Evolutionary conservation across 2,888 invertebrate species (phyloP), one percentile per base, ranked within the genome.

Genomic region (Tipula lateralis): DNA sequence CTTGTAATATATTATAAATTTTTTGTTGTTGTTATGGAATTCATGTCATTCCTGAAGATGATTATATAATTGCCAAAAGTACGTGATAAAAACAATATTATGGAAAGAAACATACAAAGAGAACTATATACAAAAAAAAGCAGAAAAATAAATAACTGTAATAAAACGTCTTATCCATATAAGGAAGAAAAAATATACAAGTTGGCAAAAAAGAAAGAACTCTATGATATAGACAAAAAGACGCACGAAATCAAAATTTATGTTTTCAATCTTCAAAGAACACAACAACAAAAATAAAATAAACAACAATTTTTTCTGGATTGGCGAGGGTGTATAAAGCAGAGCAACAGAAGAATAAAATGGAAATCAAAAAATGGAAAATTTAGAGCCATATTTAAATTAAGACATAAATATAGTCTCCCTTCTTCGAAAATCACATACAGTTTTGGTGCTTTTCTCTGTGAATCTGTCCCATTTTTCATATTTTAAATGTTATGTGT

Each of bases 1-100:
- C 16, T 16, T 50, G 16, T 50, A 16, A n/a, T 34, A 34, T 34
- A 34, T 9, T 1, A 9, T 34, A n/a, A 34, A 4, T 50, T 50
- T 50, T 4, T 50, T 50, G 13, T 50, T 50, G 44, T 50, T 50
- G 16, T 50, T 50, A 50, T 50, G 44, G 44, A 16, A 50, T 50
- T 50, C 44, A 50, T 50, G 44, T 50, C 44, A 50, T 50, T 50
- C 44, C 44, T 50, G 44, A 50, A 50, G 44, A 50, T 50, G 44
- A 50, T 50, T 50, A 50, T 50, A 50, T 50, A 50, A 50, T 50
- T 50, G 44, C 44, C 44, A 50, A 50, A 50, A 50, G 44, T 50
- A 50, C 44, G 44, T 50, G 44, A 50, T 50, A 50, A 50, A 50
- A 50, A 50, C 44, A 50, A 50, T 50, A 50, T 50, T 16, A 50